Percentiles rank a stretch among this genome's conserved stretches.
Evolutionary conservation across 2,888 invertebrate species (phyloP).

Genomic region (Ornithoptera alexandrae): DNA sequence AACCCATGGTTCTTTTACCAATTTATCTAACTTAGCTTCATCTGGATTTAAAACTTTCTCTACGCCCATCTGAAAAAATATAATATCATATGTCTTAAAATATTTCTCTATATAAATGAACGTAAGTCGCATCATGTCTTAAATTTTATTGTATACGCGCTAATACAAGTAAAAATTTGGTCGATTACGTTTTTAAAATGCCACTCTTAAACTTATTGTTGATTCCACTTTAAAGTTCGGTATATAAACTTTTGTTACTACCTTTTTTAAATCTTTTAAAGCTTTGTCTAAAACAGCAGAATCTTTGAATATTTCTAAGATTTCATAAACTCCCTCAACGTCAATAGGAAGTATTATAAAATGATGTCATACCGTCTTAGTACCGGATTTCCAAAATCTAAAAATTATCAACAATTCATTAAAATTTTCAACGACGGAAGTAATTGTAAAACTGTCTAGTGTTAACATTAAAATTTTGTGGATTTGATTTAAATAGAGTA

Average conservation of each 20-base stretch:
- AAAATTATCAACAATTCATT: slow-evolving; percentile 29
- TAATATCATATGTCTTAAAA: too few species aligned
- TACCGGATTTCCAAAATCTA: slow-evolving; percentile 87
- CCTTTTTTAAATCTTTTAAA: slow-evolving; percentile 50
- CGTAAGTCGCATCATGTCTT: too few species aligned
- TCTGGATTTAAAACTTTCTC: slow-evolving; percentile 44
- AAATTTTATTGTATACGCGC: too few species aligned
- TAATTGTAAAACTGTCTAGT: neutral
- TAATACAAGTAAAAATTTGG: slow-evolving; percentile 16
- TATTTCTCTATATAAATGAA: too few species aligned
- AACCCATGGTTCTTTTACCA: slow-evolving; percentile 76
- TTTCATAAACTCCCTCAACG: slow-evolving; percentile 80
- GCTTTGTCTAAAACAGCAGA: slow-evolving; percentile 63
- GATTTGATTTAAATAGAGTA: neutral
- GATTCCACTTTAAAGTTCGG: slow-evolving; percentile 91
- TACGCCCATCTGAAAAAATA: slow-evolving; percentile 37
- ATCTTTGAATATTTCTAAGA: slow-evolving; percentile 81
- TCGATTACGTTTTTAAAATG: slow-evolving; percentile 79
- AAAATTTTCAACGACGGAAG: neutral
- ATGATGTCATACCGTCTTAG: slow-evolving; percentile 81
- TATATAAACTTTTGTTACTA: slow-evolving; percentile 82
- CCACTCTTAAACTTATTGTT: slow-evolving; percentile 79
- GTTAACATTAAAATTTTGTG: neutral
- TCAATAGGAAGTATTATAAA: slow-evolving; percentile 88
- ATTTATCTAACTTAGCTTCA: slow-evolving; percentile 82